phyloP scores from a whole-genome alignment of 2,888 invertebrate species.

The Andrena bucephala region DNA sequence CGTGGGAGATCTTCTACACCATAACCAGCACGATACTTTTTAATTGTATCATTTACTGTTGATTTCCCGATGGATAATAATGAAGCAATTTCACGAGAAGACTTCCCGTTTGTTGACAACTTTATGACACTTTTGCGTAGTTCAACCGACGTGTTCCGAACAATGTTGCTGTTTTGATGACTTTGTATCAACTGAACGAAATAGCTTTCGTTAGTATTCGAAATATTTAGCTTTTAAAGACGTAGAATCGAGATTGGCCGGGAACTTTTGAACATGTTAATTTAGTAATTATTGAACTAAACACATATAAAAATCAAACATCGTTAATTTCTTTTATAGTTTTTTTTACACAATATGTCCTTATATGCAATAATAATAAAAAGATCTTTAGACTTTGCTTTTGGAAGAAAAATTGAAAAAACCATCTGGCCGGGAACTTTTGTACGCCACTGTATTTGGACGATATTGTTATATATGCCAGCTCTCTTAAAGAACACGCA shows the following conservation, averaged over 20 bases:
- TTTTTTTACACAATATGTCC: too few species aligned
- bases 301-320: background rate
- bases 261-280: conserved; percentile 1
- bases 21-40: background rate
- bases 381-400: too few species aligned
- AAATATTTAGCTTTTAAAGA: too few species aligned
- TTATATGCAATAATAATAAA: too few species aligned
- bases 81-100: background rate
- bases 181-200: background rate
- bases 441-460: too few species aligned
- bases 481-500: too few species aligned
- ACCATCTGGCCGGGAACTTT: too few species aligned
- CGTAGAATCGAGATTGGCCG: background rate
- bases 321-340: too few species aligned
- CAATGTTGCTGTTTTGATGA: background rate
- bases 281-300: background rate
- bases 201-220: background rate
- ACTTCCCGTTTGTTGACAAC: background rate
- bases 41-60: background rate
- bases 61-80: background rate
- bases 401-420: too few species aligned
- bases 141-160: background rate
- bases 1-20: background rate
- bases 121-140: too few species aligned
- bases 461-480: too few species aligned